A percentile compares a stretch with the other conserved stretches of the same genome.
These are phyloP conservation scores for Petrophora chlorosata DNA, from an alignment of 2,888 invertebrate genomes.

Conservation along the genomic window DNA sequence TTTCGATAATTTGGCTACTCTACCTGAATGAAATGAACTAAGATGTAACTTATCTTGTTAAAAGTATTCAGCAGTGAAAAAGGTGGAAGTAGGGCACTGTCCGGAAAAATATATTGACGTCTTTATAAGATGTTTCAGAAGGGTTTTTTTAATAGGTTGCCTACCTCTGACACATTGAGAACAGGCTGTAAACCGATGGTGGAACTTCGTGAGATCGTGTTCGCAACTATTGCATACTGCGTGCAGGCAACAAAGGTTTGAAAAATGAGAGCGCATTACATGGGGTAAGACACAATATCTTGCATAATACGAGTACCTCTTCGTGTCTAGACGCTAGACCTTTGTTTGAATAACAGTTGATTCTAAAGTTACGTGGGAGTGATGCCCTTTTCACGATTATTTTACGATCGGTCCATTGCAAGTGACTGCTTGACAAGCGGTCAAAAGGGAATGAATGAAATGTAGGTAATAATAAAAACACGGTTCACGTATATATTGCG, in stretches of 20 bases:
- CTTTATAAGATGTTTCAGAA: too few species aligned
- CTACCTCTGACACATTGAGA: conserved; percentile 15
- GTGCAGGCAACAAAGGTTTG: conserved; percentile 26
- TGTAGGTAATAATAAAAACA: too few species aligned
- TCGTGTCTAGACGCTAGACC: conserved; percentile 12
- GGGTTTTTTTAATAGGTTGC: too few species aligned
- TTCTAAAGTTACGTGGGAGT: conserved; percentile 11
- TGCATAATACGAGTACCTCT: conserved; percentile 23
- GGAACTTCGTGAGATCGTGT: conserved; percentile 32
- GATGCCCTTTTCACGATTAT: conserved; percentile 1
- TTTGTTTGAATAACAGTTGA: conserved; percentile 8
- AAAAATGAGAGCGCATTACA: conserved; percentile 24
- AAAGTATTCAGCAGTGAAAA: too few species aligned
- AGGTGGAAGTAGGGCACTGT: too few species aligned
- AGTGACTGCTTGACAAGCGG: background rate
- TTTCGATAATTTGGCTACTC: too few species aligned
- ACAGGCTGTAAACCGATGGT: conserved; percentile 6
- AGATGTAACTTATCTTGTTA: too few species aligned
- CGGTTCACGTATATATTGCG: too few species aligned
- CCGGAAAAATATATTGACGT: too few species aligned
- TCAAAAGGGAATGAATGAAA: background rate
- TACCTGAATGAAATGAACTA: too few species aligned
- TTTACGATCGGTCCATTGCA: background rate
- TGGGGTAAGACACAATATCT: conserved; percentile 22
- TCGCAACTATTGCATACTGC: conserved; percentile 31